Evolutionary conservation across 2,797 vertebrate species (phyloP), one percentile per base, ranked within the genome.

Genomic region (Crax fasciolata): DNA sequence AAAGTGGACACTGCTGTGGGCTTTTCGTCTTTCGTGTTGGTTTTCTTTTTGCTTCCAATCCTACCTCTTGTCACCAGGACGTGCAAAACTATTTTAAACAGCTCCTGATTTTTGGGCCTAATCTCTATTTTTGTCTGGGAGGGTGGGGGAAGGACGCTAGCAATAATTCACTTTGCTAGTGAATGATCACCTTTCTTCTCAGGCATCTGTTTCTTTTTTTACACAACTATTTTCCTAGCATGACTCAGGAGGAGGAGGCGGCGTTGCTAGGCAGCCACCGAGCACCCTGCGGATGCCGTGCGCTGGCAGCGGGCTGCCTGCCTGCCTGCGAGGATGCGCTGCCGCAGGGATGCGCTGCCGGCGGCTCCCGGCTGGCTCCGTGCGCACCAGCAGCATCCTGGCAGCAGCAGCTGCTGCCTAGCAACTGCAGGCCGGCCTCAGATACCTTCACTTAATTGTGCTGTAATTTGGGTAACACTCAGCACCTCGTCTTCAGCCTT

Each of bases 381-480:
- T 90, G 4, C 41, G 96, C 93, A 94, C 90, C 87, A 89, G 94
- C 79, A 77, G 93, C 94, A 94, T 95, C 96, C 92, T 82, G 90
- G 91, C 93, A 93, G 90, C 80, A 96, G 91, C 95, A 95, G 92
- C 93, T 97, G 96, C 95, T 97, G 96, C 96, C 92, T 96, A 97
- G 96, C 96, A 97, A 97, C 96, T 96, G 94, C 94, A 1, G 9
- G 58, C 80, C 71, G 70, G 92, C 81, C 90, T 59, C 59, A 77
- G 93, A 95, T 95, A 93, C 92, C 93, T 94, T 87, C 85, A 93
- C 92, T 94, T 95, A 82, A 95, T 93, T 93, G 92, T 73, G 9
- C 71, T 52, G 86, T 92, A 52, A 77, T 95, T 95, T 82, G 84
- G 90, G 57, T 79, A 67, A 39, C 23, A 5, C 15, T 43, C 71